A percentile compares a stretch with the other conserved stretches of the same genome.
Conservation (phyloP, 2,888 invertebrate genomes). For the Ctenicera cuprea region DNA sequence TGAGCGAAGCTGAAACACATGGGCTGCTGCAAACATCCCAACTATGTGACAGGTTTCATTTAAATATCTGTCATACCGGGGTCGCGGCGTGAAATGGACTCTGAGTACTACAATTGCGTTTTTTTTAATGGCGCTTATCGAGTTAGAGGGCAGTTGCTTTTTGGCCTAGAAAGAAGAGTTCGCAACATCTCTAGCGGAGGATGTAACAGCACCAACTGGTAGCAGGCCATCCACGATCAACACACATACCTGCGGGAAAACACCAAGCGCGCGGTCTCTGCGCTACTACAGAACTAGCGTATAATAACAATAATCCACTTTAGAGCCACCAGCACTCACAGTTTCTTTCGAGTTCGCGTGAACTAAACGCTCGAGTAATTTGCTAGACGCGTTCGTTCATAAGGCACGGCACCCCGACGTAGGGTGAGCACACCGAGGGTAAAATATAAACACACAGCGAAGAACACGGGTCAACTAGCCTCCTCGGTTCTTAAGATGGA, state of each 20-base stretch:
- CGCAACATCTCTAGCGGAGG: conserved; percentile 26
- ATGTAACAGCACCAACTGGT: conserved; percentile 48
- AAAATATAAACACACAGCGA: conserved; percentile 34
- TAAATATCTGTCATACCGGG: conserved; percentile 61
- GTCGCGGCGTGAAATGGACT: conserved; percentile 52
- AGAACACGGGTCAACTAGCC: conserved; percentile 57
- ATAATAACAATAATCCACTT: conserved; percentile 56
- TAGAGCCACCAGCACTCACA: conserved; percentile 29
- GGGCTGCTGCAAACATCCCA: conserved; percentile 62
- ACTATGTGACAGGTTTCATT: conserved; percentile 66
- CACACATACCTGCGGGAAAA: conserved; percentile 64
- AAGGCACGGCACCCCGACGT: conserved; percentile 35
- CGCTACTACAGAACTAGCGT: conserved; percentile 61
- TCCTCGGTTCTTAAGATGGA: conserved; percentile 69
- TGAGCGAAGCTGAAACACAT: conserved; percentile 60
- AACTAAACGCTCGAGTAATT: conserved; percentile 12
- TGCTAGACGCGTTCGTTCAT: conserved; percentile 26
- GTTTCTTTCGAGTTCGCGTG: conserved; percentile 24
- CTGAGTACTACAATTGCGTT: conserved; percentile 41
- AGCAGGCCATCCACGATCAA: conserved; percentile 52
- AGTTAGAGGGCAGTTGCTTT: conserved; percentile 45
- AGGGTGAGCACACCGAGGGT: conserved; percentile 39
- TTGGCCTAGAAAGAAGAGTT: conserved; percentile 43
- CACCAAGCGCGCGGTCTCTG: conserved; percentile 56
- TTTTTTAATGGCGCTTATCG: conserved; percentile 49